Percentiles rank a stretch among this genome's conserved stretches.
Conservation (phyloP, 2,888 invertebrate genomes). For the Neoaliturus tenellus region DNA sequence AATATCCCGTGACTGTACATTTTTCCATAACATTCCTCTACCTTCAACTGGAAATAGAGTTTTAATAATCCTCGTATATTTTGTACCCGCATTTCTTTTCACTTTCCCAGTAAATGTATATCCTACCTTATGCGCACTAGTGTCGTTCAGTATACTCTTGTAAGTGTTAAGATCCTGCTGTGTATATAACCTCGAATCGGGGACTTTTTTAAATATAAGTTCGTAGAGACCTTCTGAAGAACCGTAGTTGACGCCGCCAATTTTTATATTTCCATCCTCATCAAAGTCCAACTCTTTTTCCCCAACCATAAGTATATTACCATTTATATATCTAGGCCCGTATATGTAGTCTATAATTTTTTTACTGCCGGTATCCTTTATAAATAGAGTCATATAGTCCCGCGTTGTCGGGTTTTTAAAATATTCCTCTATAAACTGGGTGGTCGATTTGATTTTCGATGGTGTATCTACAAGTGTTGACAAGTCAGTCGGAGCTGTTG, state of each 20-base stretch:
- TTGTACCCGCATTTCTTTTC: background rate
- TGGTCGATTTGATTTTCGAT: no score
- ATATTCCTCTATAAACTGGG: no score
- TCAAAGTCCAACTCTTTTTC: background rate
- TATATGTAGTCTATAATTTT: no score
- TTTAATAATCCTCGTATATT: background rate
- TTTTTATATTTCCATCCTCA: background rate
- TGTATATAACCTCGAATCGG: no score
- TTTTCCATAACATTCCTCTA: background rate
- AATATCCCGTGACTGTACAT: background rate
- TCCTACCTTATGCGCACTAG: background rate
- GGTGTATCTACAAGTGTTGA: no score
- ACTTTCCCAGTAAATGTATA: background rate
- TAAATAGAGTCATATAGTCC: no score
- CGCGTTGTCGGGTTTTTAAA: no score
- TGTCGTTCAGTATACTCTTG: no score
- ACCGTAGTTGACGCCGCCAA: background rate
- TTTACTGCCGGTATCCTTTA: no score
- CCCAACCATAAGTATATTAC: background rate
- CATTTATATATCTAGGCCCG: no score
- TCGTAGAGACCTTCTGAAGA: conserved; percentile 1
- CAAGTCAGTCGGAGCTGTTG: no score
- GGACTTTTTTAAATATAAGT: background rate
- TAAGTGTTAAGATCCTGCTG: no score
- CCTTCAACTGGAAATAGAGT: background rate